Evolutionary conservation across 2,113 vertebrate genomes (phyloP), one percentile per base, ranked within the genome.

Genomic region (Herpetotheres cachinnans): DNA sequence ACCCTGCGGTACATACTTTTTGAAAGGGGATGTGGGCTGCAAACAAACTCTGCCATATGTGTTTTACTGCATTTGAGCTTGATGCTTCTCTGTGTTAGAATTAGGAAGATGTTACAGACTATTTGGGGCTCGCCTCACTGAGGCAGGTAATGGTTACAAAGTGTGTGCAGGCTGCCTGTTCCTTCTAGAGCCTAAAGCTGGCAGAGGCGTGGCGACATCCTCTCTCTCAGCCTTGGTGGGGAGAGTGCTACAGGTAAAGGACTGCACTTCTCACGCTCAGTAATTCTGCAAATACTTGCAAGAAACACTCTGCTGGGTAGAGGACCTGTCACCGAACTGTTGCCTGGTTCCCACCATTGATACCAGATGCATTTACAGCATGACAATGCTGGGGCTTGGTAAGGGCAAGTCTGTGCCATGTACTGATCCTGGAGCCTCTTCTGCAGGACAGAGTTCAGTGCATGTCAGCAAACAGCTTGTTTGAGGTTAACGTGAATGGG

Each of bases 321-420:
- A 62, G 40, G 19, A 44, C 18, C 34, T 88, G 29, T 29, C 34
- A 16, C 9, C 62, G 44, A 36, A 36, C 47, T n/a, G 18, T 42
- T 88, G 8, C 30, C 42, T 40, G 13, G 26, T 65, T 89, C 50
- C 73, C 13, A 21, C 40, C 11, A 6, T 4, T 77, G 15, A 9
- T 58, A 59, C 25, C 59, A 46, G 38, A 21, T 65, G 16, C 21
- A 11, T 77, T 63, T 65, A 25, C 16, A 82, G 46, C 52, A 40
- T 0, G 0, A 20, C 34, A 15, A 16, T 11, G 3, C 14, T 19
- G 44, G 34, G 63, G 38, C 24, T 54, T 11, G 21, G 27, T 18
- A 38, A 59, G 22, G n/a, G 49, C 54, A 55, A 38, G 54, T 29
- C 78, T 63, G 27, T 80, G 42, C 62, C 11, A 2, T 10, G 22